Evolutionary conservation across 1,140 invertebrate genomes (phyloP).

Genomic region (Psilanteris sp.): DNA sequence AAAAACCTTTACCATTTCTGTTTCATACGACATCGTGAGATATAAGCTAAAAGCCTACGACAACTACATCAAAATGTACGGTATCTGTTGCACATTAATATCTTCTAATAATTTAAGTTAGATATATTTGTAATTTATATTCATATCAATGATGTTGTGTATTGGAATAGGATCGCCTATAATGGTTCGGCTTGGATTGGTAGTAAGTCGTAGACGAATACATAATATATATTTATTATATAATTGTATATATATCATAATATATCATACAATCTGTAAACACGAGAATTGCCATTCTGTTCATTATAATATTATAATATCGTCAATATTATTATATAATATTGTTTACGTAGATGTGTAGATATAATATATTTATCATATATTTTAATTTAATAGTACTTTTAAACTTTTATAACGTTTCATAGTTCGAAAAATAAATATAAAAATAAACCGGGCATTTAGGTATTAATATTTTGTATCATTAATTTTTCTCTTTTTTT

Average conservation of each 20-base stretch:
- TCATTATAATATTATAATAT: slow-evolving; percentile 65
- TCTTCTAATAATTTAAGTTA: slow-evolving; percentile 63
- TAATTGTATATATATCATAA: slow-evolving; percentile 63
- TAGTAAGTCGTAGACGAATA: slow-evolving; percentile 65
- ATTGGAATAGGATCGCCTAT: slow-evolving; percentile 64
- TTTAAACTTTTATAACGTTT: slow-evolving; percentile 81
- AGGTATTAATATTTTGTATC: slow-evolving; percentile 81
- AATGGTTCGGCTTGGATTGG: slow-evolving; percentile 64
- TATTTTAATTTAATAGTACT: slow-evolving; percentile 79
- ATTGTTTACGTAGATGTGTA: slow-evolving; percentile 75
- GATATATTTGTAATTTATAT: slow-evolving; percentile 54
- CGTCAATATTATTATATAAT: slow-evolving; percentile 70
- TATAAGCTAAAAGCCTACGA: slow-evolving; percentile 65
- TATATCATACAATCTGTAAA: slow-evolving; percentile 66
- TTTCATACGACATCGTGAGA: slow-evolving; percentile 55
- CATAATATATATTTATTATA: slow-evolving; percentile 56
- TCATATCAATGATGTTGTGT: slow-evolving; percentile 60
- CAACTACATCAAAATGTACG: slow-evolving; percentile 64
- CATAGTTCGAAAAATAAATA: slow-evolving; percentile 82
- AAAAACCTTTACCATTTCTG: slow-evolving; percentile 19
- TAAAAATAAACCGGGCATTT: slow-evolving; percentile 81
- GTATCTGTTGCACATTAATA: slow-evolving; percentile 65
- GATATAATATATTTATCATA: slow-evolving; percentile 70
- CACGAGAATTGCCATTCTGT: slow-evolving; percentile 59
- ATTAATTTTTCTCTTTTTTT: slow-evolving; percentile 73